Evolutionary conservation across 2,797 vertebrate species (phyloP).

Genomic region (Enteromius anoplus): DNA sequence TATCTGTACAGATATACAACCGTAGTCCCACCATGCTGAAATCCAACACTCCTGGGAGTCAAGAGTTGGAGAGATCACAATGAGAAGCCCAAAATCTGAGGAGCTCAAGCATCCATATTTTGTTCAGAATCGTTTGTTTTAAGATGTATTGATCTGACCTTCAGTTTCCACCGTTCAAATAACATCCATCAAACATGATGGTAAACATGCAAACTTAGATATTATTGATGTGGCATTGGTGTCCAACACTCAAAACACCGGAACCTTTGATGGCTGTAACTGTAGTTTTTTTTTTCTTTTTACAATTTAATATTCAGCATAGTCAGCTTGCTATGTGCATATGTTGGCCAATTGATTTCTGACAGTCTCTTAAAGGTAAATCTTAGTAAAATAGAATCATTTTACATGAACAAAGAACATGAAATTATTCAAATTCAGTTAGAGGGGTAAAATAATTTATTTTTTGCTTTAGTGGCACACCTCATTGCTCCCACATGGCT

Average conservation of each 20-base stretch:
- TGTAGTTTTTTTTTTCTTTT: not conserved
- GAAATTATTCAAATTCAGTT: not conserved
- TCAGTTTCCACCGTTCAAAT: conserved; percentile 67
- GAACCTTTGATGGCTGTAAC: not conserved
- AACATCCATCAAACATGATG: conserved; percentile 52
- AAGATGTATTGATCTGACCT: conserved; percentile 77
- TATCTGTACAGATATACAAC: conserved; percentile 24
- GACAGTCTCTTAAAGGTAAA: not conserved
- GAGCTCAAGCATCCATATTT: conserved; percentile 59
- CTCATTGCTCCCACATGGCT: not conserved
- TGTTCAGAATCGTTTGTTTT: conserved; percentile 60
- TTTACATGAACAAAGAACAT: not conserved
- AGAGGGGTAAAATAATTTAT: not conserved
- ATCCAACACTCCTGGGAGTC: conserved; percentile 15
- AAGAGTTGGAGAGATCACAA: conserved; percentile 5
- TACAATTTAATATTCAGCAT: conserved; percentile 17
- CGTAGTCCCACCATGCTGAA: not conserved
- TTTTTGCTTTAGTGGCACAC: conserved; percentile 16
- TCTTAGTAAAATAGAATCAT: not conserved
- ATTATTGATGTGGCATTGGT: conserved; percentile 37
- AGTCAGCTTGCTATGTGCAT: conserved; percentile 15
- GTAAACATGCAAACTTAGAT: conserved; percentile 42
- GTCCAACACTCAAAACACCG: conserved; percentile 1
- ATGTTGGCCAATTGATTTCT: conserved; percentile 8
- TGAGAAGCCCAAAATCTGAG: conserved; percentile 4